Conservation (phyloP, 2,888 invertebrate genomes). For the Melinaea marsaeus region DNA sequence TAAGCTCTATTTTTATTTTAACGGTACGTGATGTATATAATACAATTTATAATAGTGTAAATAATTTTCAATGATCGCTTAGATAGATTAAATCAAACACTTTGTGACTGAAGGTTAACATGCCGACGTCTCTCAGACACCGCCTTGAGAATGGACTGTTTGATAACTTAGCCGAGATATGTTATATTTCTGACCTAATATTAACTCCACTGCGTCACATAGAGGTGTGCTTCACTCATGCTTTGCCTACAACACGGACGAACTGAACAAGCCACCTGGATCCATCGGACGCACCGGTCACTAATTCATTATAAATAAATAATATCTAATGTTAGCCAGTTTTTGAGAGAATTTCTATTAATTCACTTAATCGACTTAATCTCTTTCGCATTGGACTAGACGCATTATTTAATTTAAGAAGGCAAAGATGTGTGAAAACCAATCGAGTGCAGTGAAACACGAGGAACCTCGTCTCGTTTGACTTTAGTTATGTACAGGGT, state of each 20-base stretch:
- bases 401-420: slow-evolving; percentile 70
- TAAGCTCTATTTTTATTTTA: slow-evolving; percentile 75
- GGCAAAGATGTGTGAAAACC: slow-evolving; percentile 75
- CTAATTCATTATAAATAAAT: slow-evolving; percentile 36
- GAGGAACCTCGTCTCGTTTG: slow-evolving; percentile 44
- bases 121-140: slow-evolving; percentile 34
- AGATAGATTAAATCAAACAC: slow-evolving; percentile 55
- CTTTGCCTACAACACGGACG: slow-evolving; percentile 74
- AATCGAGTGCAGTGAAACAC: slow-evolving; percentile 51
- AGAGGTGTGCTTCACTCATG: slow-evolving; percentile 69
- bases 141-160: slow-evolving; percentile 3
- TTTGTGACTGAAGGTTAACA: slow-evolving; percentile 53
- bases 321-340: slow-evolving; percentile 40
- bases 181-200: slow-evolving; percentile 10
- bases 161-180: slow-evolving; percentile 2
- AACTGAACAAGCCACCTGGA: slow-evolving; percentile 67
- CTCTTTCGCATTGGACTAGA: slow-evolving; percentile 77
- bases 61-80: slow-evolving; percentile 64
- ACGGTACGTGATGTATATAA: slow-evolving; percentile 72
- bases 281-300: slow-evolving; percentile 46
- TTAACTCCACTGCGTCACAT: slow-evolving; percentile 45
- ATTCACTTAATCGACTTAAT: slow-evolving; percentile 71
- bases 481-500: slow-evolving; percentile 61
- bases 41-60: slow-evolving; percentile 75
- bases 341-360: slow-evolving; percentile 52